phyloP scores from a whole-genome alignment of 2,797 vertebrate genomes.

The Craterocephalus amniculus region DNA sequence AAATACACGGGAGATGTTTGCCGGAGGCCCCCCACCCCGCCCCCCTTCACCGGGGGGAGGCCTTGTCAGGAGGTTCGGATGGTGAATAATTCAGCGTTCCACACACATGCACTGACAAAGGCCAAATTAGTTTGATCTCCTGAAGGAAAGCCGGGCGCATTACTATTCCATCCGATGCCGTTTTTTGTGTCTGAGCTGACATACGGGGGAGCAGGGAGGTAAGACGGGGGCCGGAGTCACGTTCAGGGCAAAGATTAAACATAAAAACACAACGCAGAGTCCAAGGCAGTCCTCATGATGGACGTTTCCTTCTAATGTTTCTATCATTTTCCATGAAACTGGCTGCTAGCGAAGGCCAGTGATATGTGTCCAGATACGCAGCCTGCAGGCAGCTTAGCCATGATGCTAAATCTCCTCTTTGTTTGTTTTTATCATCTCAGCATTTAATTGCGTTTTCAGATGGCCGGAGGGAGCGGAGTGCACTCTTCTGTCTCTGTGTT shows the following conservation, averaged over 20 bases:
- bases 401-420: conserved; percentile 44
- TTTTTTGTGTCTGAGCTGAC: conserved; percentile 18
- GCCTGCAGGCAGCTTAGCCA: conserved; percentile 15
- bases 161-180: conserved; percentile 38
- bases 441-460: conserved; percentile 63
- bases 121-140: conserved; percentile 38
- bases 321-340: neutral
- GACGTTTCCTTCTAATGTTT: neutral
- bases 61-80: conserved; percentile 55
- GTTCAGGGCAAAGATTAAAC: neutral
- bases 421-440: conserved; percentile 55
- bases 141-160: conserved; percentile 13
- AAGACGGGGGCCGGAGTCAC: conserved; percentile 9
- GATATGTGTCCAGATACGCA: conserved; percentile 29
- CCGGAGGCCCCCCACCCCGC: conserved; percentile 27
- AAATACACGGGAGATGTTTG: conserved; percentile 43
- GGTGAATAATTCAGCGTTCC: conserved; percentile 73
- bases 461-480: conserved; percentile 24
- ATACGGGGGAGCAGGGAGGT: neutral
- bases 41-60: conserved; percentile 37
- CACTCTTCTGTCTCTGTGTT: conserved; percentile 39
- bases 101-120: conserved; percentile 36
- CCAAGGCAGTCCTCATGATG: neutral
- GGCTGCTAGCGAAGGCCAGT: conserved; percentile 18
- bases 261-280: neutral